Base-by-base conservation (phyloP, 2,113 vertebrate species). In the Periophthalmodon schlosseri region DNA sequence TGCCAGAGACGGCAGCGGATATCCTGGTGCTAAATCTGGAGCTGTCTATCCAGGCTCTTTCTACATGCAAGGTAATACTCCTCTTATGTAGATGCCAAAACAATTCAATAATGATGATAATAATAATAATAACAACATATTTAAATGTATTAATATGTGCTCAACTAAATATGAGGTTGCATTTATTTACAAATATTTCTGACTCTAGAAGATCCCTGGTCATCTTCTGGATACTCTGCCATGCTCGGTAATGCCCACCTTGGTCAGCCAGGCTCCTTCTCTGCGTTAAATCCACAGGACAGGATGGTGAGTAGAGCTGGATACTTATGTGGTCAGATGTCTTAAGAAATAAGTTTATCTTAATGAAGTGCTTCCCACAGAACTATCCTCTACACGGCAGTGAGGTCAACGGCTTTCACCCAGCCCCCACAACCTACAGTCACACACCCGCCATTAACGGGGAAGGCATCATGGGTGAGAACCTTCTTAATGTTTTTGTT, bases 341-440 rank as follows among this genome's bases (percentile, higher is more conserved):
- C 11, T n/a, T 39, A 7, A 14, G 33, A 34, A 34, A 63, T 33
- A 18, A 5, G 6, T 24, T 61, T 14, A 39, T n/a, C 33, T 18
- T 20, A 39, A 65, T 39, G 10, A n/a, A 39, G 3, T 92, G 76
- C 89, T 86, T 69, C n/a, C 86, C 83, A 72, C 87, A 98, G 95
- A 96, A 94, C 91, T 99, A 97, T 93, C 95, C 95, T 89, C 94
- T 99, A 81, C 97, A 96, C 0, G 92, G 95, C 71, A 94, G 94
- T 0, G 98, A 99, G 81, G 96, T 97, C 65, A 99, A 97, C 0
- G 96, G 95, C 88, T 99, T 99, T 84, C 94, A 97, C 79, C 90
- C 96, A 0, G 87, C 94, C 57, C 92, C 96, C 14, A 77, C 95
- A 0, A 93, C 96, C 75, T 95, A 97, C 88, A 95, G 94, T 82